These are phyloP conservation scores for Melanogrammus aeglefinus DNA, from an alignment of 2,797 vertebrate species.

Conservation along the genomic window DNA sequence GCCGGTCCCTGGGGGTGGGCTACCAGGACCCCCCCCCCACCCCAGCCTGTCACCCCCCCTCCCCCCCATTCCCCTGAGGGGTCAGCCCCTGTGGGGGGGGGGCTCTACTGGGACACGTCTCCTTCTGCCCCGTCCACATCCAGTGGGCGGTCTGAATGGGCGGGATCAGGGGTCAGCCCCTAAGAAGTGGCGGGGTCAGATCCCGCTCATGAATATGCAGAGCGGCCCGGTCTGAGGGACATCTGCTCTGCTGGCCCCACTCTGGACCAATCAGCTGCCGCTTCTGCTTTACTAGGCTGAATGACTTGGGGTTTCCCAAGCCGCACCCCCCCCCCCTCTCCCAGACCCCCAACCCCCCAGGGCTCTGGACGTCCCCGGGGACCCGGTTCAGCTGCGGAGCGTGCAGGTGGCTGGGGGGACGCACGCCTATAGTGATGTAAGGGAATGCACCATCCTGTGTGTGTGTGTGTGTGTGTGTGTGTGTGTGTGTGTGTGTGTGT, in stretches of 20 bases:
- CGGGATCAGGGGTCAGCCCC: no score
- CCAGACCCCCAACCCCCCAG: background rate
- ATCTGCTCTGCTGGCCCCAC: slow-evolving; percentile 64
- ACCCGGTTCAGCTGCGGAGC: background rate
- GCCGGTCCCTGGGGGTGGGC: slow-evolving; percentile 57
- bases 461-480: no score
- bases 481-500: no score
- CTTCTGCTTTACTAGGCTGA: slow-evolving; percentile 51
- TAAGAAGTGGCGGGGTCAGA: slow-evolving; percentile 59
- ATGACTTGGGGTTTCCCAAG: slow-evolving; percentile 63
- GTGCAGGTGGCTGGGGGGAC: background rate
- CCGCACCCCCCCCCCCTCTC: slow-evolving; percentile 25
- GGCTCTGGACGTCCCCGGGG: background rate
- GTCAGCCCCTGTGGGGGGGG: no score
- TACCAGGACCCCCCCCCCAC: background rate
- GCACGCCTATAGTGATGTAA: background rate
- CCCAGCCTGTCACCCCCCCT: background rate
- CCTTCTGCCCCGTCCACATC: slow-evolving; percentile 48
- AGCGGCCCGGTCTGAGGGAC: slow-evolving; percentile 45
- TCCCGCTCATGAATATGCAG: slow-evolving; percentile 71
- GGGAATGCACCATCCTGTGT: background rate
- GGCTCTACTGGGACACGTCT: slow-evolving; percentile 40
- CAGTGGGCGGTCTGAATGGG: slow-evolving; percentile 64
- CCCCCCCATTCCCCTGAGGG: no score
- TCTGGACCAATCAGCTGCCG: slow-evolving; percentile 62